Evolutionary conservation across 2,113 vertebrate species (phyloP).

Genomic region (Prunella himalayana): DNA sequence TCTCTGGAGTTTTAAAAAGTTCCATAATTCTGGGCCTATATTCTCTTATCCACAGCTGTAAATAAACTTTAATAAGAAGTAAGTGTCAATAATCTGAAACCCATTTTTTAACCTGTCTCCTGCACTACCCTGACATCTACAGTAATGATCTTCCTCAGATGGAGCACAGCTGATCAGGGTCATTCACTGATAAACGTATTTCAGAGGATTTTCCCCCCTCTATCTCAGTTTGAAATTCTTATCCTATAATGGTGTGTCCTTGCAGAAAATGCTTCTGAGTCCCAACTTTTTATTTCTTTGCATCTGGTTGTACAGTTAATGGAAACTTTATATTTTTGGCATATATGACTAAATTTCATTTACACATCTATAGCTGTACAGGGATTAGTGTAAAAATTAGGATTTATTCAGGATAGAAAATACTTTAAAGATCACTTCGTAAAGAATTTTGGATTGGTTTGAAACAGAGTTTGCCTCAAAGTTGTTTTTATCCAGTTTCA

Average conservation of each 20-base stretch:
- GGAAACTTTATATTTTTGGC: slow-evolving; percentile 13
- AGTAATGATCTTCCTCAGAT: slow-evolving; percentile 60
- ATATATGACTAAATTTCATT: background rate
- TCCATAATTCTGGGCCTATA: slow-evolving; percentile 35
- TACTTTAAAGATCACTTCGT: background rate
- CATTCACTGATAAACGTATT: slow-evolving; percentile 75
- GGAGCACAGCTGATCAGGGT: slow-evolving; percentile 70
- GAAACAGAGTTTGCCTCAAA: background rate
- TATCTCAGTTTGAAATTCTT: slow-evolving; percentile 68
- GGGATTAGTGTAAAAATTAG: background rate
- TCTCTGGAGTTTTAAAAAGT: slow-evolving; percentile 64
- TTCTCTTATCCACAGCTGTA: slow-evolving; percentile 54
- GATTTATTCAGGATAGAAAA: background rate
- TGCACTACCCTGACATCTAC: slow-evolving; percentile 47
- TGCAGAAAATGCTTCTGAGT: slow-evolving; percentile 40
- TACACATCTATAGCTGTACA: background rate
- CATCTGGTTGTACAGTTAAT: background rate
- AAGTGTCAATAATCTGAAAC: slow-evolving; percentile 70
- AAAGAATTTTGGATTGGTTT: background rate
- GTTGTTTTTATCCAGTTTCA: background rate
- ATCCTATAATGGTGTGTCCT: slow-evolving; percentile 64
- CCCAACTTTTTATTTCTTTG: slow-evolving; percentile 25
- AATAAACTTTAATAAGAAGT: slow-evolving; percentile 70
- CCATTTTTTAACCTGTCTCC: slow-evolving; percentile 68
- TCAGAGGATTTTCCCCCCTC: slow-evolving; percentile 69